Conservation (phyloP, 2,888 invertebrate species). For the Acrobasis suavella region DNA sequence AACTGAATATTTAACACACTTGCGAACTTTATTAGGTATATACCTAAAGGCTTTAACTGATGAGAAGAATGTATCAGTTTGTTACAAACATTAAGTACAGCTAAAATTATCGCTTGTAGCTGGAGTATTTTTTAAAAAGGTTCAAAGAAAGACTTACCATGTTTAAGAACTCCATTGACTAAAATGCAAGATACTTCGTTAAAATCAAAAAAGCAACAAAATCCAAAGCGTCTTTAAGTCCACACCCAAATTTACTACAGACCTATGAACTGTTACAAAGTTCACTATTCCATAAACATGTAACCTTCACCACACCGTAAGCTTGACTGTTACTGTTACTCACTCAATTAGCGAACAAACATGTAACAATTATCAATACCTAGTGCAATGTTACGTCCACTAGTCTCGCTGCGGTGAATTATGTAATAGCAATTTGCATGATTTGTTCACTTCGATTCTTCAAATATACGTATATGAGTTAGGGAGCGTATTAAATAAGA, state of each 20-base stretch:
- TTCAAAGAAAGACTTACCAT: not conserved
- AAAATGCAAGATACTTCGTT: not conserved
- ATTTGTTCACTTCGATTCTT: not conserved
- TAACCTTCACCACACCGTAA: constrained; percentile 13
- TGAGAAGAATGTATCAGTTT: too few relatives aligned
- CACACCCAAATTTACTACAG: constrained; percentile 16
- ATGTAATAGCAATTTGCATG: not conserved
- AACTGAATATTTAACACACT: too few relatives aligned
- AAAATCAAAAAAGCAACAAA: too few relatives aligned
- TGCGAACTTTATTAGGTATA: too few relatives aligned
- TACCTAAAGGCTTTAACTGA: too few relatives aligned
- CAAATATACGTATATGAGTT: too few relatives aligned
- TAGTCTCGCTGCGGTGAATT: not conserved
- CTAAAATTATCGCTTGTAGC: too few relatives aligned
- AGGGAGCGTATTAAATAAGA: too few relatives aligned
- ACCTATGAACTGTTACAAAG: constrained; percentile 1
- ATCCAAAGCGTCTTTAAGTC: too few relatives aligned
- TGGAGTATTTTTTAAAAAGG: too few relatives aligned
- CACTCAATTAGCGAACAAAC: constrained; percentile 16
- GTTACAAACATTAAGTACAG: too few relatives aligned
- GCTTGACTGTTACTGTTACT: constrained; percentile 15
- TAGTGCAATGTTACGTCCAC: constrained; percentile 14
- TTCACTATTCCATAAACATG: constrained; percentile 12
- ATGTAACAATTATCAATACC: constrained; percentile 16
- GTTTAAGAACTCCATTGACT: not conserved